Conservation (phyloP, 2,888 invertebrate species). For the Orthosia gracilis region DNA sequence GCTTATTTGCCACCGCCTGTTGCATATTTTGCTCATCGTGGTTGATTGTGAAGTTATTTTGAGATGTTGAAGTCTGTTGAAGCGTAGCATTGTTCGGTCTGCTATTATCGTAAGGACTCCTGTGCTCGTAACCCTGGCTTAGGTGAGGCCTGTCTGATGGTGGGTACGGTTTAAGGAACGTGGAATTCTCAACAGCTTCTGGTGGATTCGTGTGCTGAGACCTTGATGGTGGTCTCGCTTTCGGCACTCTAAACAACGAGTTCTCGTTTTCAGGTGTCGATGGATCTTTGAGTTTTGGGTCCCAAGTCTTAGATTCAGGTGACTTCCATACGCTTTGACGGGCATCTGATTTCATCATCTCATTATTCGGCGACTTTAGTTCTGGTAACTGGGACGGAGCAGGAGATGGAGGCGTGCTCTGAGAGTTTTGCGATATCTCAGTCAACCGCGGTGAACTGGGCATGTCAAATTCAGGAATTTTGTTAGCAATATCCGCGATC, state of each 20-base stretch:
- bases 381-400: conserved; percentile 83
- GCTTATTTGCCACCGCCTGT: conserved; percentile 74
- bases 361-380: conserved; percentile 84
- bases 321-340: conserved; percentile 88
- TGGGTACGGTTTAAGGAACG: conserved; percentile 92
- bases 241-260: conserved; percentile 92
- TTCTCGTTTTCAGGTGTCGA: conserved; percentile 85
- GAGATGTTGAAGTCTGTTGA: conserved; percentile 78
- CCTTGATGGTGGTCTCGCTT: conserved; percentile 92
- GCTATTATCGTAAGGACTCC: conserved; percentile 86
- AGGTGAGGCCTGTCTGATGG: conserved; percentile 88
- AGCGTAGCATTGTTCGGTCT: conserved; percentile 75
- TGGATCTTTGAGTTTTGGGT: conserved; percentile 84
- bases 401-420: conserved; percentile 85
- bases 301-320: conserved; percentile 88
- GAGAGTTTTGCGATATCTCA: conserved; percentile 86
- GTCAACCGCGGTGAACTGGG: conserved; percentile 86
- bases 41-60: conserved; percentile 86
- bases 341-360: conserved; percentile 76
- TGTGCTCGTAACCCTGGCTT: conserved; percentile 85
- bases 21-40: conserved; percentile 84
- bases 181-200: conserved; percentile 88
- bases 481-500: conserved; percentile 79
- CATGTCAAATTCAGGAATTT: conserved; percentile 87
- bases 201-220: conserved; percentile 90